Evolutionary conservation across 2,797 vertebrate genomes (phyloP).

Genomic region (Chlorospingus semifuscus): DNA sequence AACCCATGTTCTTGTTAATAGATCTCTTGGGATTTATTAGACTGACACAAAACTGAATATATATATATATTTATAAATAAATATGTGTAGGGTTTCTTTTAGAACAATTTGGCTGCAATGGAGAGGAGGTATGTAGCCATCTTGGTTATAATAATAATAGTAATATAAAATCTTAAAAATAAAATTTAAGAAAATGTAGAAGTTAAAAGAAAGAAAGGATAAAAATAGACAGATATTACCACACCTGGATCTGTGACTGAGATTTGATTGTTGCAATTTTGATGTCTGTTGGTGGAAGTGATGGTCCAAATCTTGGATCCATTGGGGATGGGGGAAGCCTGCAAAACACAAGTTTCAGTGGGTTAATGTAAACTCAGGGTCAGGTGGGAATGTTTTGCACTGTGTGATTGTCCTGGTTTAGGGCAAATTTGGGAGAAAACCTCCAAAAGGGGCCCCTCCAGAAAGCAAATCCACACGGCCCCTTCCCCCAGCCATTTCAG

Average conservation of each 20-base stretch:
- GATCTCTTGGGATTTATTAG: not conserved
- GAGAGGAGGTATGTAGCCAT: not conserved
- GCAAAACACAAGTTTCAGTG: not conserved
- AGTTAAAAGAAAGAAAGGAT: not conserved
- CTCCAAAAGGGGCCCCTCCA: too few relatives aligned
- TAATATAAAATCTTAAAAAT: not conserved
- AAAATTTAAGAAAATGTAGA: not conserved
- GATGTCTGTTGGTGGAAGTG: not conserved
- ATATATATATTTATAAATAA: not conserved
- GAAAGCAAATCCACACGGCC: too few relatives aligned
- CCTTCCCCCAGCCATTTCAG: accelerated
- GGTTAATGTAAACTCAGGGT: not conserved
- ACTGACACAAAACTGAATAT: not conserved
- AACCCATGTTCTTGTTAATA: not conserved
- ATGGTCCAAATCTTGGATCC: not conserved
- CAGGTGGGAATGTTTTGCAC: not conserved
- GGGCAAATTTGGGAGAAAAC: too few relatives aligned
- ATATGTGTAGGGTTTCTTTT: not conserved
- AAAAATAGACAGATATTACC: not conserved
- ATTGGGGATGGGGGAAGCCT: too few relatives aligned
- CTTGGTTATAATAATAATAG: not conserved
- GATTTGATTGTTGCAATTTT: not conserved
- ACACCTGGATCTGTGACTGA: accelerated
- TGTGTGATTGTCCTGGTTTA: not conserved
- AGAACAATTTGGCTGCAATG: not conserved